Evolutionary conservation across 2,888 invertebrate genomes (phyloP).

Genomic region (Cordilura impudica): DNA sequence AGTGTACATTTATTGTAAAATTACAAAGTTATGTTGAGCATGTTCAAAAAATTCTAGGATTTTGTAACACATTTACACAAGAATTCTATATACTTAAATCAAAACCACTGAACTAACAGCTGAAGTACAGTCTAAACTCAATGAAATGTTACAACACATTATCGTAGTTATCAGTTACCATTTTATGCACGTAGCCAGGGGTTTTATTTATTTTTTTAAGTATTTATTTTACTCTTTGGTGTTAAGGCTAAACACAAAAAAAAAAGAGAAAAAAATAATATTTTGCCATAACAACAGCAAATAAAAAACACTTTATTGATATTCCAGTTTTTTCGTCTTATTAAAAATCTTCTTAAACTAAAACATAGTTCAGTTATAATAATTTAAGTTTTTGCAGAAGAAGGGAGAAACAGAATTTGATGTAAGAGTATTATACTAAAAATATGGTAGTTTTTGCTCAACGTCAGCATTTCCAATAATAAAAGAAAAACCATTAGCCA

Average conservation of each 20-base stretch:
- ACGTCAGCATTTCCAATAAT: conserved; percentile 49
- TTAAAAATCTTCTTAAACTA: conserved; percentile 34
- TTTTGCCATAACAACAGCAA: background rate
- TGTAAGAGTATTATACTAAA: too few relatives aligned
- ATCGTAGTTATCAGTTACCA: conserved; percentile 45
- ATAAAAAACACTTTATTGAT: conserved; percentile 24
- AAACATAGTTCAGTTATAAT: conserved; percentile 34
- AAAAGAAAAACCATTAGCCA: conserved; percentile 51
- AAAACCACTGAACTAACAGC: too few relatives aligned
- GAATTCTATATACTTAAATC: too few relatives aligned
- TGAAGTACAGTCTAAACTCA: background rate
- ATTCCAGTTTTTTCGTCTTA: conserved; percentile 40
- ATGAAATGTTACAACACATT: conserved; percentile 2
- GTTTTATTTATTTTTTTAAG: conserved; percentile 36
- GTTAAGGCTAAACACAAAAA: conserved; percentile 7
- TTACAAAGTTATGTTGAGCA: too few relatives aligned
- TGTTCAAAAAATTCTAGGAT: too few relatives aligned
- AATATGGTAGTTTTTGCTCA: conserved; percentile 7
- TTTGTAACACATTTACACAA: too few relatives aligned
- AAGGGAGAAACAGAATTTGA: conserved; percentile 18
- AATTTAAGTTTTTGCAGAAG: background rate
- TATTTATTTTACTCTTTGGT: conserved; percentile 24
- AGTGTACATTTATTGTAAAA: too few relatives aligned
- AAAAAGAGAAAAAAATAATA: conserved; percentile 13
- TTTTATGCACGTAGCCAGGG: conserved; percentile 51